Percentiles rank a stretch among this genome's conserved stretches.
Evolutionary conservation across 2,797 vertebrate species (phyloP).

Genomic region (Tachyglossus aculeatus): DNA sequence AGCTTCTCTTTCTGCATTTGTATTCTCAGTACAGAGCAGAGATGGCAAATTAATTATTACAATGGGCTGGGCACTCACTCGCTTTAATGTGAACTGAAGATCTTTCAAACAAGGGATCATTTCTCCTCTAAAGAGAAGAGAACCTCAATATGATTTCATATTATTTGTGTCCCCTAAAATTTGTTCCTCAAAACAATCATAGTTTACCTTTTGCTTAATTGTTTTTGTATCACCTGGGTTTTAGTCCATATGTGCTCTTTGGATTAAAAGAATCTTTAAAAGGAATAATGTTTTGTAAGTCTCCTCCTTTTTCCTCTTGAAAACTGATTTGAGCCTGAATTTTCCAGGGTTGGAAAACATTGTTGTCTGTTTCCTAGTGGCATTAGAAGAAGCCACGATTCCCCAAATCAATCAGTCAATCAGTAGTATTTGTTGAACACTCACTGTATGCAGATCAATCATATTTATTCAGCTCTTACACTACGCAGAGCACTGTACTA

Average conservation of each 20-base stretch:
- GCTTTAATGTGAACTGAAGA: conserved; percentile 19
- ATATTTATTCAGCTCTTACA: no score
- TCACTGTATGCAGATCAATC: no score
- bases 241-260: not conserved
- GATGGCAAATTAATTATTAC: conserved; percentile 58
- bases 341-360: not conserved
- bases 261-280: not conserved
- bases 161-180: conserved; percentile 2
- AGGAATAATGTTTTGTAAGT: not conserved
- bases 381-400: no score
- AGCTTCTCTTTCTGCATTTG: conserved; percentile 53
- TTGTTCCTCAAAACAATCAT: not conserved
- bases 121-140: conserved; percentile 1
- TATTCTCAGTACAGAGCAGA: conserved; percentile 36
- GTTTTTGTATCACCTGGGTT: conserved; percentile 6
- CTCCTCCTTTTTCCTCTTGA: not conserved
- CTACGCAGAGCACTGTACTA: no score
- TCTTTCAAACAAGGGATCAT: conserved; percentile 16
- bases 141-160: conserved; percentile 10
- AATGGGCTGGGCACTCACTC: conserved; percentile 14
- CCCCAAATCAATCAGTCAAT: no score
- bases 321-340: not conserved
- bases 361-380: no score
- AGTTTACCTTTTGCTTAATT: conserved; percentile 17
- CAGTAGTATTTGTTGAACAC: no score